Evolutionary conservation across 1,140 invertebrate genomes (phyloP).

Genomic region (Oryctes rhinoceros): DNA sequence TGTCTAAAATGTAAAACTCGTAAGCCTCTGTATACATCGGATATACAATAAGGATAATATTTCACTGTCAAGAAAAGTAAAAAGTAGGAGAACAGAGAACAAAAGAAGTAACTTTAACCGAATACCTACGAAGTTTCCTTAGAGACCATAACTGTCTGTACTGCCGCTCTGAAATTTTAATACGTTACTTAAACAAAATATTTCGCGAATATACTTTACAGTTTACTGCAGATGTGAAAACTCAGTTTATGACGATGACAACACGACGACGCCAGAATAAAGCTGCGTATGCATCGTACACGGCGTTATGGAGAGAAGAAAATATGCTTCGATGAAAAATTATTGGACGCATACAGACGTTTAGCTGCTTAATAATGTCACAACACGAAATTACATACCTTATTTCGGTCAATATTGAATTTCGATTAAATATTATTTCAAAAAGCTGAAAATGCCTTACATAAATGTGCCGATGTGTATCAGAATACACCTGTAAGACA

Average conservation of each 20-base stretch:
- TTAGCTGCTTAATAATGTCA: too few species aligned
- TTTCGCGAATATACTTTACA: conserved; percentile 15
- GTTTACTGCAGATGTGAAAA: conserved; percentile 18
- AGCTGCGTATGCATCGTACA: background rate
- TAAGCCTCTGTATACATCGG: too few species aligned
- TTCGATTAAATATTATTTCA: too few species aligned
- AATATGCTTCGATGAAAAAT: background rate
- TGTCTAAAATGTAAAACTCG: too few species aligned
- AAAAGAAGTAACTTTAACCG: conserved; percentile 3
- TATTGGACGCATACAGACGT: too few species aligned
- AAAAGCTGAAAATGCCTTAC: too few species aligned
- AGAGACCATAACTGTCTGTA: background rate
- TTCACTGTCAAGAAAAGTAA: background rate
- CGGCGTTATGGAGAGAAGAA: background rate
- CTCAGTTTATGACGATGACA: conserved; percentile 17
- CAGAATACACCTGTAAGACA: too few species aligned
- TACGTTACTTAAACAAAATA: conserved; percentile 23
- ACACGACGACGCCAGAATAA: background rate
- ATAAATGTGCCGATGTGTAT: too few species aligned
- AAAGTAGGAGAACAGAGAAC: background rate
- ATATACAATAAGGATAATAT: background rate
- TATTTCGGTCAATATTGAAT: too few species aligned
- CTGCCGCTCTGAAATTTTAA: conserved; percentile 10
- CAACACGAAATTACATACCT: too few species aligned
- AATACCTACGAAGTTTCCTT: conserved; percentile 14